These are phyloP conservation scores for Trichacis sp. DNA, from an alignment of 2,888 invertebrate species.

Conservation along the genomic window DNA sequence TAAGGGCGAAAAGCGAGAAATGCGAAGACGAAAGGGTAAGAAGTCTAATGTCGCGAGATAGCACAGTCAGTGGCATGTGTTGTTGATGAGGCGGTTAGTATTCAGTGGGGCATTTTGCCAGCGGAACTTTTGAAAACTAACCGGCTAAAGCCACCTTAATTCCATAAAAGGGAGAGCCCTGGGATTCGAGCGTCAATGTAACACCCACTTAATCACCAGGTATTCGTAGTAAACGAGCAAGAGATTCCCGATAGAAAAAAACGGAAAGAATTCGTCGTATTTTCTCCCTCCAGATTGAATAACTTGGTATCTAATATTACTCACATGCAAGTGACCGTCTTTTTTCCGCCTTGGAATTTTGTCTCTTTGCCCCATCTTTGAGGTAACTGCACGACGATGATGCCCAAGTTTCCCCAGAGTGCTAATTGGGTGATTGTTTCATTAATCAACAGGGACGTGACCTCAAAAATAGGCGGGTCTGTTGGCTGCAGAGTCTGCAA, in stretches of 20 bases:
- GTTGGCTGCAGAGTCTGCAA: constrained; percentile 79
- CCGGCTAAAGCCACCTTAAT: constrained; percentile 66
- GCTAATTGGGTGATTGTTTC: constrained; percentile 77
- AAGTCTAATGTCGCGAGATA: constrained; percentile 54
- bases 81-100: constrained; percentile 69
- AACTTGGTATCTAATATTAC: constrained; percentile 60
- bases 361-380: constrained; percentile 78
- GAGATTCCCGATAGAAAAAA: constrained; percentile 41
- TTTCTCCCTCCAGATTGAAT: constrained; percentile 30
- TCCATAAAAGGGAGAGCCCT: constrained; percentile 62
- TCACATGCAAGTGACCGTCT: constrained; percentile 80
- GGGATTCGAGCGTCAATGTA: constrained; percentile 63
- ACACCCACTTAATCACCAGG: constrained; percentile 66
- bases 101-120: constrained; percentile 63
- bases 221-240: constrained; percentile 58
- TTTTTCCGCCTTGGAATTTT: constrained; percentile 77
- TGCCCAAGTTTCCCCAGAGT: constrained; percentile 79
- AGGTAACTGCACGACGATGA: constrained; percentile 80
- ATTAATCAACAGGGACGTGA: constrained; percentile 77
- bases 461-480: constrained; percentile 77
- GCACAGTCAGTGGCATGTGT: constrained; percentile 64
- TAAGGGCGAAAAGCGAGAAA: constrained; percentile 40
- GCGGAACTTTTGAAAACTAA: constrained; percentile 66
- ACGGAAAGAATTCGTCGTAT: constrained; percentile 18
- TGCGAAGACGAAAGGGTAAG: constrained; percentile 38